Evolutionary conservation across 2,797 vertebrate genomes (phyloP), one percentile per base, ranked within the genome.

Genomic region (Notolepis coatsorum): DNA sequence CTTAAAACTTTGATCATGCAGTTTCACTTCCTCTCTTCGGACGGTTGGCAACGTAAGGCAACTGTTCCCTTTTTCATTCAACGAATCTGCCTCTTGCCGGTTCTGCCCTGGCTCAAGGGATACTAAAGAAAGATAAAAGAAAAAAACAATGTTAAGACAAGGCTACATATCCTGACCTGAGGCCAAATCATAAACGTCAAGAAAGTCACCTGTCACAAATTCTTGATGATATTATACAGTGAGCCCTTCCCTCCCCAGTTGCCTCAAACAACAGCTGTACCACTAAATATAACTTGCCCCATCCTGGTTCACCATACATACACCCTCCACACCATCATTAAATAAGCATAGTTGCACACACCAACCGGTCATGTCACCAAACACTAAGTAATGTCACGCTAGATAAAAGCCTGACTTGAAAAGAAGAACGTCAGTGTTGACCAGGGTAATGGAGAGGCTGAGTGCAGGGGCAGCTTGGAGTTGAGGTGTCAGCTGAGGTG

Each of bases 241-340:
- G 25, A 17, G 58, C 38, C 56, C 65, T 50, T 62, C 63, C 59
- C 63, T 58, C 49, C 47, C 33, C 54, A 28, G 56, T 61, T 73
- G 35, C 58, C 61, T 82, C 28, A 41, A 70, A 67, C 78, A 80
- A 75, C 88, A 82, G 79, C 82, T 84, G 79, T 82, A 66, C 70
- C 71, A 82, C 88, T 85, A 83, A 80, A 84, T 79, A 75, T 67
- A 81, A 80, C 86, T 82, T 85, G 43, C 72, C 68, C 73, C 62
- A 59, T 81, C 69, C 68, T 70, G 57, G 66, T 60, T 15, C 13
- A 38, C 21, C 27, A 52, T 37, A 3, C 2, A 9, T 28, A 38
- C 56, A 42, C 28, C 47, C 49, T 9, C 58, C 56, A 48, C 69
- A 46, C 43, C 45, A 18, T 49, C n/a, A 48, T 41, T 56, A 50